Conservation (phyloP, 1,140 invertebrate genomes). For the Cotesia glomerata region DNA sequence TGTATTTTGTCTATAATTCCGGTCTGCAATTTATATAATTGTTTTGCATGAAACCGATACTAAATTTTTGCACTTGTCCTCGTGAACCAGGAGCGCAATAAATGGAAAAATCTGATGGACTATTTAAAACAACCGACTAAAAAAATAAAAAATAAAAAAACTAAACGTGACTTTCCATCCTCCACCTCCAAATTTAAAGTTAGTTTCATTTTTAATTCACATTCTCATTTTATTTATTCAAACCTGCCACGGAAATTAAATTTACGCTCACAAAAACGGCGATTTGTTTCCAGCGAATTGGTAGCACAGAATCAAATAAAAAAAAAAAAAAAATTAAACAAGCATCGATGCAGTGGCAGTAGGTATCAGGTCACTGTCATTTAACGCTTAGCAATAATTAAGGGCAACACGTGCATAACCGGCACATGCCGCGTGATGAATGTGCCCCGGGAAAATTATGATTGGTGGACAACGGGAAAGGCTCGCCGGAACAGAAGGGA, state of each 20-base stretch:
- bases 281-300: no score
- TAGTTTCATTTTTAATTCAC: not conserved
- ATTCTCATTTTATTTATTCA: not conserved
- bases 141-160: conserved; percentile 1
- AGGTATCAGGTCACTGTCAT: conserved; percentile 23
- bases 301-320: no score
- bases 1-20: conserved; percentile 55
- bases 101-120: conserved; percentile 13
- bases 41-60: conserved; percentile 56
- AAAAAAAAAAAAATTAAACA: no score
- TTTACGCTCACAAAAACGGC: no score
- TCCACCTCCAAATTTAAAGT: not conserved
- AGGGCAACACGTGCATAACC: conserved; percentile 32
- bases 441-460: conserved; percentile 46
- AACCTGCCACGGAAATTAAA: no score
- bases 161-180: not conserved
- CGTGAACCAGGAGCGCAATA: not conserved
- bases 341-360: not conserved
- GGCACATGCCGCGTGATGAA: conserved; percentile 54
- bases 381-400: conserved; percentile 48
- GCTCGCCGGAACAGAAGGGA: conserved; percentile 8
- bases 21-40: conserved; percentile 61
- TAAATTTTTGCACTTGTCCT: conserved; percentile 49
- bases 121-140: conserved; percentile 12
- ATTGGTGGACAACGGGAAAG: conserved; percentile 43